Percentiles rank a stretch among this genome's conserved stretches.
phyloP scores from a whole-genome alignment of 2,888 invertebrate species.

The Agrotis clavis region DNA sequence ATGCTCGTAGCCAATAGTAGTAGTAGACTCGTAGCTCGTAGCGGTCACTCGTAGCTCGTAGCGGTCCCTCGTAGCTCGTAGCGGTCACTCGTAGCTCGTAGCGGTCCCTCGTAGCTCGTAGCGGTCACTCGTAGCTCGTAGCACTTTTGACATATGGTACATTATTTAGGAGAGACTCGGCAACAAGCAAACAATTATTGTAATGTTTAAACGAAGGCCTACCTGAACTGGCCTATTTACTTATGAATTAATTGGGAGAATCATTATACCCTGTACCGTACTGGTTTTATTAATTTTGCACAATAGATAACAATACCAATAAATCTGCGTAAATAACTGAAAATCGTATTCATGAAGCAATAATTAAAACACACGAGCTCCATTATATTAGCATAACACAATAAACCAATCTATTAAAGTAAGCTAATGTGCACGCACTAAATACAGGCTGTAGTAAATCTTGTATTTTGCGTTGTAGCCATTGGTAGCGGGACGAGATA shows the following conservation, averaged over 20 bases:
- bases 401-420: constrained; percentile 57
- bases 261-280: background rate
- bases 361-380: constrained; percentile 30
- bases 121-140: constrained; percentile 1
- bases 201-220: background rate
- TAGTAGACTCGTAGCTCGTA: too few species aligned
- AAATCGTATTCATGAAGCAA: constrained; percentile 10
- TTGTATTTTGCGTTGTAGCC: constrained; percentile 70
- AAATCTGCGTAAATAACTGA: constrained; percentile 1
- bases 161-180: background rate
- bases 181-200: background rate
- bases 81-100: constrained; percentile 1
- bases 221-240: background rate
- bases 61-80: too few species aligned
- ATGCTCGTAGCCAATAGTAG: background rate
- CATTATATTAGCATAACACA: constrained; percentile 47
- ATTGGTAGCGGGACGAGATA: constrained; percentile 76
- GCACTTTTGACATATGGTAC: constrained; percentile 6
- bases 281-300: constrained; percentile 16
- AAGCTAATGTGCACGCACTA: constrained; percentile 60
- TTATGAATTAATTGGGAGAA: constrained; percentile 3
- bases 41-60: too few species aligned
- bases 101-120: background rate
- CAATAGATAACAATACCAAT: constrained; percentile 10
- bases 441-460: constrained; percentile 70